These are phyloP conservation scores for Prolemur simus DNA, from an alignment of 2,113 vertebrate genomes.

Conservation along the genomic window DNA sequence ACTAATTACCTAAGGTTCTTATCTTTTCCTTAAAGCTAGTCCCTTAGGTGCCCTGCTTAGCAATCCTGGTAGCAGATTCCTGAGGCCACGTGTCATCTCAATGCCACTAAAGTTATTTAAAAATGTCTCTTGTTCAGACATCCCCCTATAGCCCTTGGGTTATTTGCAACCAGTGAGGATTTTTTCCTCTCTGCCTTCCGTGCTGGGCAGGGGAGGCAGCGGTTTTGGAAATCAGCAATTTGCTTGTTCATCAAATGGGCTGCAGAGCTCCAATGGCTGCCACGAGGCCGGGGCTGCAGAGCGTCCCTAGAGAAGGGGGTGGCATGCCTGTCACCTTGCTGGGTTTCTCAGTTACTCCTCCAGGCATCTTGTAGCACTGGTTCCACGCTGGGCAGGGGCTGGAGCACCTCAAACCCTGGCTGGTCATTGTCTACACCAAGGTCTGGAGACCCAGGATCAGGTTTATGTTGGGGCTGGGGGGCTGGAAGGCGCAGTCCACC, in stretches of 20 bases:
- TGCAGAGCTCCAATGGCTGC: neutral
- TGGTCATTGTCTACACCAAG: neutral
- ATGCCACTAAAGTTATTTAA: neutral
- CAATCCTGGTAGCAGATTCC: neutral
- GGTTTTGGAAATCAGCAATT: neutral
- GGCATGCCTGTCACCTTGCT: neutral
- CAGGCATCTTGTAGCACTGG: neutral
- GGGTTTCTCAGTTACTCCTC: neutral
- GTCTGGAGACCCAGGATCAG: neutral
- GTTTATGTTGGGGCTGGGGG: neutral
- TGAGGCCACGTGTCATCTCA: neutral
- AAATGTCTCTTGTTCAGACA: neutral
- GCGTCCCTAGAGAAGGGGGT: neutral
- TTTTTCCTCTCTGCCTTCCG: neutral
- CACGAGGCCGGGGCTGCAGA: neutral
- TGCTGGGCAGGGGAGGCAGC: neutral
- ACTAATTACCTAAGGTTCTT: neutral
- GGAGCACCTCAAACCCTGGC: too few relatives aligned
- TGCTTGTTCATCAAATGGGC: neutral
- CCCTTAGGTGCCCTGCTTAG: neutral
- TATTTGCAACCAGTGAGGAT: neutral
- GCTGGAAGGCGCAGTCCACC: neutral
- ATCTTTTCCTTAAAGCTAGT: neutral
- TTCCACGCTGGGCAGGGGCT: neutral
- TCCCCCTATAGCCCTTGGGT: neutral